Base-by-base conservation (phyloP, 2,797 vertebrate genomes). In the Picus viridis region DNA sequence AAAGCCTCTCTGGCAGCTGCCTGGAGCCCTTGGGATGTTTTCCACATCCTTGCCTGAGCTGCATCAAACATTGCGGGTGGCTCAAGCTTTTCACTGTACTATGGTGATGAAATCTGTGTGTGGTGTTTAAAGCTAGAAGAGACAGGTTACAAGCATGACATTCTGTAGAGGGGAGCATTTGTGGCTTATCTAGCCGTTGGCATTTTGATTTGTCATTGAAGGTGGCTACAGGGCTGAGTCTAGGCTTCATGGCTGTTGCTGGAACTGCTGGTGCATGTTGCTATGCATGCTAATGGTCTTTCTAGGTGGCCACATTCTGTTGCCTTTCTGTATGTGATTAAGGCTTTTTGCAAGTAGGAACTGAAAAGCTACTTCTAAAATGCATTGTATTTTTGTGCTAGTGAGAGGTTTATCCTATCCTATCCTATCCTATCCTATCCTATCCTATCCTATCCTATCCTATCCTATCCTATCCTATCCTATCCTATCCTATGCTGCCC, bases 1-100 rank as follows among this genome's bases (percentile, higher is more conserved):
- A 63, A 61, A 2, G 4, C 13, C 45, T 14, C 2, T 8, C 14
- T 4, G 3, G 36, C 22, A 71, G 64, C 68, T 0, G 0, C 61
- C 68, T 51, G 69, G 41, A 72, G 16, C 61, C 15, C 39, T 75
- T 59, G 32, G 12, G 9, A 24, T 65, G 22, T 80, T 81, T 26
- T 64, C 32, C 0, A 1, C 29, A 34, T 63, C 58, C 5, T 0
- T 1, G 3, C 3, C 2, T 22, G 39, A 24, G 39, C 64, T 64
- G n/a, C 4, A 7, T 92, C 63, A 11, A 4, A 16, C 17, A 45
- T 53, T 4, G 70, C 69, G 77, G n/a, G 11, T 1, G 1, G 41
- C 49, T 86, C 59, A 45, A 43, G 45, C 22, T 77, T 63, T 88
- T 51, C 26, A 14, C 43, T 1, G 0, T 39, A 5, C 30, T 65